These are phyloP conservation scores for Phrixothrix hirtus DNA, from an alignment of 2,888 invertebrate species.

Conservation along the genomic window DNA sequence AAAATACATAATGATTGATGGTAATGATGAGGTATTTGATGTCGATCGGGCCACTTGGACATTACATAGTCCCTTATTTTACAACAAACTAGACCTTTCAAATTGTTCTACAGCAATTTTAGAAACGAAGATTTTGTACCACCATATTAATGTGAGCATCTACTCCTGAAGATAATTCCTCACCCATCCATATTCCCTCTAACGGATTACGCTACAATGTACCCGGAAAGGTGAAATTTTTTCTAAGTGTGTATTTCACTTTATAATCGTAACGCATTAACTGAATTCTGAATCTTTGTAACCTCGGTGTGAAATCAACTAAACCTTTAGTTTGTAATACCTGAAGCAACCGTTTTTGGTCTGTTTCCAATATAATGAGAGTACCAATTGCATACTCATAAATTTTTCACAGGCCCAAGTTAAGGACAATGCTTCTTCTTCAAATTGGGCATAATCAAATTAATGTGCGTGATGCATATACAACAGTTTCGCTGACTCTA, in stretches of 20 bases:
- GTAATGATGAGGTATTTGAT: too few relatives aligned
- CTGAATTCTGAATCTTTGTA: slow-evolving; percentile 27
- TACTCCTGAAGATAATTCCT: too few relatives aligned
- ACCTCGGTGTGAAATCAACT: slow-evolving; percentile 40
- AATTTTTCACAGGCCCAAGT: slow-evolving; percentile 1
- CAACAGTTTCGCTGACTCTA: not conserved
- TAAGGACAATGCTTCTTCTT: not conserved
- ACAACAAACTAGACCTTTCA: too few relatives aligned
- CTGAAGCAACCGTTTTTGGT: slow-evolving; percentile 32
- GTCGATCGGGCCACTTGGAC: too few relatives aligned
- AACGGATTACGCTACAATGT: not conserved
- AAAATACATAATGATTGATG: too few relatives aligned
- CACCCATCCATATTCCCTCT: too few relatives aligned
- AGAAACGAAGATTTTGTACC: too few relatives aligned
- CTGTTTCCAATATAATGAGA: too few relatives aligned
- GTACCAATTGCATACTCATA: not conserved
- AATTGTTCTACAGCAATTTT: too few relatives aligned
- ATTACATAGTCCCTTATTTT: too few relatives aligned
- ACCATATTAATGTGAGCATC: too few relatives aligned
- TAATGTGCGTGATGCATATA: not conserved
- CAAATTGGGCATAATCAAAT: not conserved
- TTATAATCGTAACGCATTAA: slow-evolving; percentile 23
- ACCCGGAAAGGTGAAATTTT: slow-evolving; percentile 9
- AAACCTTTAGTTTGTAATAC: slow-evolving; percentile 42
- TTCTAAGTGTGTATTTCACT: slow-evolving; percentile 3